Base-by-base conservation (phyloP, 2,888 invertebrate genomes). In the Andrena flavipes region DNA sequence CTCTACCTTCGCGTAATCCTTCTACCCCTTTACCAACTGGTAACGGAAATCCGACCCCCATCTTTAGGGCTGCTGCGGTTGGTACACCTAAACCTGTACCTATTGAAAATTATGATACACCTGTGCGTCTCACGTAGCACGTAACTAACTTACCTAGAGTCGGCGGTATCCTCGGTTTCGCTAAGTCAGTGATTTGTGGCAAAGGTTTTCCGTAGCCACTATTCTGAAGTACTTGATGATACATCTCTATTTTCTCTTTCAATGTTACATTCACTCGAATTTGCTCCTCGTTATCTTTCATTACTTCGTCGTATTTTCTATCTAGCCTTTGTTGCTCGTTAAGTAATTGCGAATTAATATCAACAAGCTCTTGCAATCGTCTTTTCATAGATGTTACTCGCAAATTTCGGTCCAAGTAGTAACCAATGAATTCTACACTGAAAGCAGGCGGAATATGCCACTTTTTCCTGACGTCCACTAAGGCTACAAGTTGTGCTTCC, bases 381-480 rank as follows among this genome's bases (percentile, higher is more conserved):
- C 96, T 95, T 88, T 97, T 97, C 94, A 99, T 96, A 16, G 97
- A 96, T 4, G 96, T 96, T 76, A 98, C 96, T 16, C 98, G 95
- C 4, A 96, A 96, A 92, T 98, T 98, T 30, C 99, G 95, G 93
- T 99, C 99, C 75, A 98, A 94, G 93, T 98, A 99, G 94, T 99
- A 99, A 0, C 97, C 98, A 68, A 99, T 97, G 93, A 98, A 99
- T 94, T 99, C 99, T 0, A 98, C 97, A 64, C 97, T 98, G 92
- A 99, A 98, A 0, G 99, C 98, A 0, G 99, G 98, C 0, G 98
- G 97, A 82, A 99, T 97, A 94, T 99, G 98, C 97, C 98, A 98
- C 89, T 99, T 98, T 89, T 98, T 98, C 10, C 98, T 96, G 5
- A 98, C 97, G 91, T 99, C 99, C 4, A 97, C 96, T 23, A 98